phyloP scores from a whole-genome alignment of 2,888 invertebrate species.

The Polyploca ridens region DNA sequence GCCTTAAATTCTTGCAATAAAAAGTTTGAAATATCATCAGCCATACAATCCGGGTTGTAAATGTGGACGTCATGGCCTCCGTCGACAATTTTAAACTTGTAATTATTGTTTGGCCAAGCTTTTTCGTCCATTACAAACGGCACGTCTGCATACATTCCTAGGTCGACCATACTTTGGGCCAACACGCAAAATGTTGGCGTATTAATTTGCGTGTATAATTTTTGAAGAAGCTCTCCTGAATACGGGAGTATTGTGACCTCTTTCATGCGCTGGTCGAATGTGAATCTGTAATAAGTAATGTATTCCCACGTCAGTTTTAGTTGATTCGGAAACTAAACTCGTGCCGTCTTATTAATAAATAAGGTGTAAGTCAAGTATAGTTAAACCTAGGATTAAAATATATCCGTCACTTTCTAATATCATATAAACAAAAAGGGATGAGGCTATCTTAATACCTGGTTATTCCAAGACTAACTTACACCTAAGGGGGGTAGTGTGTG shows the following conservation, averaged over 20 bases:
- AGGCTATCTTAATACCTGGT: too few relatives aligned
- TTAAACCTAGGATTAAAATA: too few relatives aligned
- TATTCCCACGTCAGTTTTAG: too few relatives aligned
- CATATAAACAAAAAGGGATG: too few relatives aligned
- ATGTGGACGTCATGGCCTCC: conserved; percentile 86
- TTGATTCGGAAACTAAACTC: too few relatives aligned
- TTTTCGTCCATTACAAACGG: conserved; percentile 53
- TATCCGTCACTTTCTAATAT: too few relatives aligned
- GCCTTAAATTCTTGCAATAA: conserved; percentile 39
- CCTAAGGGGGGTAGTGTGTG: too few relatives aligned
- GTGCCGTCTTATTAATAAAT: too few relatives aligned
- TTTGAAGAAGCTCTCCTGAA: conserved; percentile 40
- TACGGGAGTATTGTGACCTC: conserved; percentile 53
- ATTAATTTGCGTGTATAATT: conserved; percentile 46
- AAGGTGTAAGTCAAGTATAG: too few relatives aligned
- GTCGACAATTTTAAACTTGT: conserved; percentile 60
- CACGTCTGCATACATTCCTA: conserved; percentile 38
- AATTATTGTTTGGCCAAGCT: conserved; percentile 60
- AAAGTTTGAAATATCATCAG: conserved; percentile 62
- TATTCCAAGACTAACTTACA: too few relatives aligned
- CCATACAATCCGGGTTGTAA: conserved; percentile 80
- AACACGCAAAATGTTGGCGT: conserved; percentile 60
- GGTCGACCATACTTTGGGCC: conserved; percentile 41
- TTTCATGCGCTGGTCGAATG: conserved; percentile 70
- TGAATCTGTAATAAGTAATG: conserved; percentile 45